Evolutionary conservation across 1,140 invertebrate species (phyloP).

Genomic region (Homalodisca vitripennis): DNA sequence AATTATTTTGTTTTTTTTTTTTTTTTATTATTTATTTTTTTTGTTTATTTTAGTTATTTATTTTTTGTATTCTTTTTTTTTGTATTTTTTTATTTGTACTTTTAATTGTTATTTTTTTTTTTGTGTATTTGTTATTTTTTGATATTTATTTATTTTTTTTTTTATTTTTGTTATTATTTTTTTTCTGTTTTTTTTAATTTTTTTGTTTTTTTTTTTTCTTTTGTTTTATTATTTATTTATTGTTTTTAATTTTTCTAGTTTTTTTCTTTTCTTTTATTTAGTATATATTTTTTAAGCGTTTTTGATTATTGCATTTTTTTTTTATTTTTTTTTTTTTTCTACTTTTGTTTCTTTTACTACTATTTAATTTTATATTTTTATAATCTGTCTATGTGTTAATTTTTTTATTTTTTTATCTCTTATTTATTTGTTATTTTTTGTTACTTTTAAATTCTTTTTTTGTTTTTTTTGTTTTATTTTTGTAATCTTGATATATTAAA

Average conservation of each 20-base stretch:
- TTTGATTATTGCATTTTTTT: neutral
- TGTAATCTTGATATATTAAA: too few relatives aligned
- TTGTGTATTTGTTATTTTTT: neutral
- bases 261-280: neutral
- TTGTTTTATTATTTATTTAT: neutral
- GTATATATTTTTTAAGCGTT: neutral
- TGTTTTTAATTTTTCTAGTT: neutral
- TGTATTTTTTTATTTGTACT: neutral
- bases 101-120: neutral
- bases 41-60: conserved; percentile 1
- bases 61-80: neutral
- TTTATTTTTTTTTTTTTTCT: neutral
- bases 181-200: too few relatives aligned
- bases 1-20: neutral
- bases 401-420: neutral
- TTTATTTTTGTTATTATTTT: neutral
- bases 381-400: neutral
- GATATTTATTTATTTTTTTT: neutral
- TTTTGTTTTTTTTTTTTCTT: neutral
- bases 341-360: neutral
- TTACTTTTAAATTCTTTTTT: neutral
- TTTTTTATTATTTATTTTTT: conserved; percentile 3
- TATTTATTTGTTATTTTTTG: neutral
- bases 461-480: neutral
- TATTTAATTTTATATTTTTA: neutral